Percentiles rank a stretch among this genome's conserved stretches.
Conservation (phyloP, 2,797 vertebrate genomes). For the Margarornis squamiger region DNA sequence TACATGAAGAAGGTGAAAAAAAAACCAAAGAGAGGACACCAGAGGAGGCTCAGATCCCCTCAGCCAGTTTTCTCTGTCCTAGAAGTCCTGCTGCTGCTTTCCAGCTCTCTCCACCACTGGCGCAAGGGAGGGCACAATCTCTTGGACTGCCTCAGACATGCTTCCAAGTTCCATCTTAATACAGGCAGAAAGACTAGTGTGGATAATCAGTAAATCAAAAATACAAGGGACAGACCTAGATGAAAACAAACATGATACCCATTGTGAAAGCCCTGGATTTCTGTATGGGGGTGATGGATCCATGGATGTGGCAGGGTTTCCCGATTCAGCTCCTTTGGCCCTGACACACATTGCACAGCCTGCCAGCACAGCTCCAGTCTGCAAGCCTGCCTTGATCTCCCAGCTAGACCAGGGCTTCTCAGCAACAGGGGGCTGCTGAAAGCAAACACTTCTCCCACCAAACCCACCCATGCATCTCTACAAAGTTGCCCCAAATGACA, state of each 20-base stretch:
- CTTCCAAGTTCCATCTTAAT: neutral
- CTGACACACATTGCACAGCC: neutral
- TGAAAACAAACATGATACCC: neutral
- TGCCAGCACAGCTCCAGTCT: neutral
- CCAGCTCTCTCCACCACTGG: neutral
- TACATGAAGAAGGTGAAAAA: neutral
- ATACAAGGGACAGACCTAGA: neutral
- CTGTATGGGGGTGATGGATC: neutral
- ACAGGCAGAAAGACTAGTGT: fast-evolving
- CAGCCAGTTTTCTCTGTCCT: neutral
- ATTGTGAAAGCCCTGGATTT: fast-evolving
- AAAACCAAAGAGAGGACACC: neutral
- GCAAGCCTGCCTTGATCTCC: neutral
- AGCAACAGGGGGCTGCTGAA: fast-evolving
- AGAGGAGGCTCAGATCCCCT: neutral
- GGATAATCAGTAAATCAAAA: neutral
- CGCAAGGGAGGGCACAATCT: fast-evolving
- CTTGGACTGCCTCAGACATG: fast-evolving
- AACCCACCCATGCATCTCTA: neutral
- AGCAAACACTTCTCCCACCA: neutral
- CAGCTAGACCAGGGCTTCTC: neutral
- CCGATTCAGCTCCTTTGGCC: neutral
- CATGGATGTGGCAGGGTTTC: neutral
- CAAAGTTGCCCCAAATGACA: neutral
- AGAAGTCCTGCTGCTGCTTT: neutral